Conservation (phyloP, 2,113 vertebrate species). For the Melozone crissalis region DNA sequence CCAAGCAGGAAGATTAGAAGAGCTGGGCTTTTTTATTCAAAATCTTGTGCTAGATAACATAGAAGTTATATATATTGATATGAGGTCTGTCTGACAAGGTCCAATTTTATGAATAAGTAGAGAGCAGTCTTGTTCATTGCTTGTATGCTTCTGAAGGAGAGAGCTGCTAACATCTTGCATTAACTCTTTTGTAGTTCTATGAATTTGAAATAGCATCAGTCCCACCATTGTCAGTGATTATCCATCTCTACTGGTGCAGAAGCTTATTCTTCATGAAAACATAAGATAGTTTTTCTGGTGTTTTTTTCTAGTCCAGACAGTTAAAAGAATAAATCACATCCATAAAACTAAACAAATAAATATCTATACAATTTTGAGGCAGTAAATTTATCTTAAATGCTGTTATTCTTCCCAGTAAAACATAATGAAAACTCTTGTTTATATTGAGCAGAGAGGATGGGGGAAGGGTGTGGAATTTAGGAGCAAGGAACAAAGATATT, state of each 20-base stretch:
- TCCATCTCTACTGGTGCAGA: neutral
- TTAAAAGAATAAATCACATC: neutral
- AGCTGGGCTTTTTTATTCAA: neutral
- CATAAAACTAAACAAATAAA: neutral
- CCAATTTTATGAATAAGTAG: neutral
- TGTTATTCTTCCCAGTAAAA: neutral
- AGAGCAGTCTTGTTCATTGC: neutral
- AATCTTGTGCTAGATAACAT: neutral
- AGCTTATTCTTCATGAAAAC: neutral
- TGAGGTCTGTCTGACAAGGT: neutral
- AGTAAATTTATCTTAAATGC: neutral
- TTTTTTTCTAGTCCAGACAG: neutral
- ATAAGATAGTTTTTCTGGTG: neutral
- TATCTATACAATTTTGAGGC: neutral
- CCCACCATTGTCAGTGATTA: neutral
- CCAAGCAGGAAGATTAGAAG: neutral
- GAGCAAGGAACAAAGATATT: neutral
- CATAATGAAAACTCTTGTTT: neutral
- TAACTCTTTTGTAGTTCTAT: neutral
- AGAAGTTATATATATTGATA: neutral
- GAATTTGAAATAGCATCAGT: neutral
- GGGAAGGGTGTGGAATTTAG: neutral
- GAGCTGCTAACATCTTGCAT: neutral
- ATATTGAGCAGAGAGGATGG: neutral
- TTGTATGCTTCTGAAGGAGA: neutral